phyloP scores from a whole-genome alignment of 2,888 invertebrate genomes.

The Drosophila leonis region DNA sequence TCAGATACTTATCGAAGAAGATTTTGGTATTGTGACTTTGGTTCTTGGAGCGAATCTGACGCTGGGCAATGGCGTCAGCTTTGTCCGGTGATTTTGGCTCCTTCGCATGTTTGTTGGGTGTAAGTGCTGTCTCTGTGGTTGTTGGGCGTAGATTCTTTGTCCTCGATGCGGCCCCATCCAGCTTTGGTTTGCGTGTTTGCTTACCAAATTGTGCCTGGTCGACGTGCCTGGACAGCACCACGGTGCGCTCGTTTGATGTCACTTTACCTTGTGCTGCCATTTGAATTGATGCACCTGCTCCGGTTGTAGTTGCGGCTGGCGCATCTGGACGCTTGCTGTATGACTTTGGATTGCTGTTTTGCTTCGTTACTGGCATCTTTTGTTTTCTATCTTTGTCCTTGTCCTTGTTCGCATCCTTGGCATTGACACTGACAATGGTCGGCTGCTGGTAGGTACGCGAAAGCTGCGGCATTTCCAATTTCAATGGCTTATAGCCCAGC shows the following conservation, averaged over 20 bases:
- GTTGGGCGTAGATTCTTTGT: constrained; percentile 17
- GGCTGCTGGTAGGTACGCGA: constrained; percentile 15
- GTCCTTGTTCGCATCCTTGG: constrained; percentile 31
- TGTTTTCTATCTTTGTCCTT: constrained; percentile 33
- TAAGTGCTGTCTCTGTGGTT: constrained; percentile 13
- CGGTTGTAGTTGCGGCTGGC: neutral
- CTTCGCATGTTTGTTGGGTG: constrained; percentile 11
- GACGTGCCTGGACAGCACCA: constrained; percentile 5
- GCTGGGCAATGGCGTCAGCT: constrained; percentile 15
- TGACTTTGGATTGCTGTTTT: constrained; percentile 13
- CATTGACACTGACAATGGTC: constrained; percentile 24
- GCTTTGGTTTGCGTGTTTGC: constrained; percentile 20
- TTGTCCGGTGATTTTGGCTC: constrained; percentile 29
- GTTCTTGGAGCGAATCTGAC: constrained; percentile 36
- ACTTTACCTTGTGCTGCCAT: neutral
- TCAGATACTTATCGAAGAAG: constrained; percentile 71
- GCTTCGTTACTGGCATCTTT: constrained; percentile 8
- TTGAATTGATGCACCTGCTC: neutral
- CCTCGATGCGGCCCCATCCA: constrained; percentile 6
- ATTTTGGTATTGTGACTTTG: constrained; percentile 47
- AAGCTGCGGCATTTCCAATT: constrained; percentile 26
- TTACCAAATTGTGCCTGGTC: constrained; percentile 8
- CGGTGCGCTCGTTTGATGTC: constrained; percentile 10
- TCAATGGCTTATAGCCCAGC: constrained; percentile 29
- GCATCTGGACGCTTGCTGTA: constrained; percentile 26